Evolutionary conservation across 2,888 invertebrate genomes (phyloP), one percentile per base, ranked within the genome.

Genomic region (Phalera bucephala): DNA sequence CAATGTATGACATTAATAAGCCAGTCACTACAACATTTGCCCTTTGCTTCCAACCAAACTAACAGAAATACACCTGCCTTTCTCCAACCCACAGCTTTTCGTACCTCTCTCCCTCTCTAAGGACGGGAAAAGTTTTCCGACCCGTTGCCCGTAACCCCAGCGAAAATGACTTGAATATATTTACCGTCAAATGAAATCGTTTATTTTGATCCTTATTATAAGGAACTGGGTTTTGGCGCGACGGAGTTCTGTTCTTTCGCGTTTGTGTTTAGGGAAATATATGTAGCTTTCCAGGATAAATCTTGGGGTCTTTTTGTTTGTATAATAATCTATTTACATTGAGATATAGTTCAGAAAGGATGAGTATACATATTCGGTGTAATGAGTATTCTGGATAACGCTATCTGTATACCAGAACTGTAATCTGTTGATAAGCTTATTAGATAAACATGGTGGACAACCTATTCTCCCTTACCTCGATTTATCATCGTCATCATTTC

Each of bases 161-260:
- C 60, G 72, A 71, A 73, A 80, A 78, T 73, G 76, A 72, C 67
- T 59, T 51, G 64, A 78, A 76, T 78, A 79, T 73, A 79, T 80
- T 75, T 63, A 66, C 75, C 74, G 71, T 66, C 67, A 78, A 83
- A 82, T 80, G 74, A 75, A 80, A 81, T 69, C 75, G 77, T 81
- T 80, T 76, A 68, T 79, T 80, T 72, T 75, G 70, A 77, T 74
- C 67, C 61, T 66, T 69, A 64, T 64, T 65, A 55, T 47, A 55
- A 41, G 47, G 43, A 19, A 13, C 25, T 39, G 45, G n/a, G 8
- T 38, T 40, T 31, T 23, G 37, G n/a, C 21, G 11, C 31, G 28
- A 37, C 29, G 41, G 39, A 36, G 38, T 45, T 33, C 29, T n/a
- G 51, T 45, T 10, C 42, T 37, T 35, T 17, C 5, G 5, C 5